A percentile compares a stretch with the other conserved stretches of the same genome.
phyloP scores from a whole-genome alignment of 2,888 invertebrate species.

The Spilarctia lutea region DNA sequence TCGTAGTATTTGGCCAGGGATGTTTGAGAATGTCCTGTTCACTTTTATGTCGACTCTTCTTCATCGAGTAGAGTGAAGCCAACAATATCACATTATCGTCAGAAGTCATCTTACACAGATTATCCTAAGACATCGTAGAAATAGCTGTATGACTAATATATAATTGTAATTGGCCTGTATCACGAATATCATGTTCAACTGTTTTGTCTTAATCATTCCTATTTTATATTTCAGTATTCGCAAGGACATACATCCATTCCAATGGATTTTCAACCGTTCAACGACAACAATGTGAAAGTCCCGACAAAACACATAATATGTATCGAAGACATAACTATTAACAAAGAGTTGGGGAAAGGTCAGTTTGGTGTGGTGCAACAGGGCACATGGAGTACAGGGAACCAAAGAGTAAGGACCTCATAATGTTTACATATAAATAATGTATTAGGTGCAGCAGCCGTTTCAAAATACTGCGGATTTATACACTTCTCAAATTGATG shows the following conservation, averaged over 20 bases:
- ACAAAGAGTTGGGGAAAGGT: slow-evolving; percentile 97
- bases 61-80: not conserved
- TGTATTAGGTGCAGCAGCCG: slow-evolving; percentile 7
- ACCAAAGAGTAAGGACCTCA: slow-evolving; percentile 90
- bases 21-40: too few relatives aligned
- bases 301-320: slow-evolving; percentile 96
- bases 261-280: slow-evolving; percentile 66
- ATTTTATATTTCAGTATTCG: slow-evolving; percentile 55
- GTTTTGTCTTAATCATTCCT: not conserved
- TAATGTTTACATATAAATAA: slow-evolving; percentile 22
- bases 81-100: too few relatives aligned
- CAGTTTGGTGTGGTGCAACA: slow-evolving; percentile 99
- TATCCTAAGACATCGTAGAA: not conserved
- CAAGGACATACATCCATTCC: slow-evolving; percentile 61
- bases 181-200: not conserved
- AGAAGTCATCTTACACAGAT: not conserved
- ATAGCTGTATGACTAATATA: not conserved
- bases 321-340: slow-evolving; percentile 96
- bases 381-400: slow-evolving; percentile 98
- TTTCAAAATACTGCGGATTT: too few relatives aligned
- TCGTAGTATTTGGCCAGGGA: not conserved
- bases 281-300: slow-evolving; percentile 84
- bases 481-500: not conserved
- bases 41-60: not conserved
- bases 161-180: not conserved